Evolutionary conservation across 2,113 vertebrate genomes (phyloP).

Genomic region (Pungitius pungitius): DNA sequence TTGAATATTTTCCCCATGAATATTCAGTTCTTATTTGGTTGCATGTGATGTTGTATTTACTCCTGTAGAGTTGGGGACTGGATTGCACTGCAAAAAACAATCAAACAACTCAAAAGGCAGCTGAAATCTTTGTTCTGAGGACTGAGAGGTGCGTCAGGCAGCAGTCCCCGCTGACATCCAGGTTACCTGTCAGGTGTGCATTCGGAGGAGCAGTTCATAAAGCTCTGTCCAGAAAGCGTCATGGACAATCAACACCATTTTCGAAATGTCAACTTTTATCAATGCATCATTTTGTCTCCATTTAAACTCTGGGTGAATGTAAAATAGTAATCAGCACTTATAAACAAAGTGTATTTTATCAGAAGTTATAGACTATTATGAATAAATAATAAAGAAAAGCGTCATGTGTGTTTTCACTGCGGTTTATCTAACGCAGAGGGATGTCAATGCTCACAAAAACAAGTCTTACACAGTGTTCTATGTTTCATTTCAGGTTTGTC

Average conservation of each 20-base stretch:
- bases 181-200: constrained; percentile 26
- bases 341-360: constrained; percentile 85
- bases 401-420: constrained; percentile 6
- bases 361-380: constrained; percentile 72
- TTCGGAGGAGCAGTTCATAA: constrained; percentile 30
- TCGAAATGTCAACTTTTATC: constrained; percentile 44
- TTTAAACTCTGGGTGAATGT: constrained; percentile 82
- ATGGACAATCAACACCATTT: constrained; percentile 22
- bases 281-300: constrained; percentile 65
- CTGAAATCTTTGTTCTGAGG: constrained; percentile 57
- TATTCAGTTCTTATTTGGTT: constrained; percentile 28
- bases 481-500: not conserved
- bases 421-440: not conserved
- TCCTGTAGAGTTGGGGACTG: constrained; percentile 20
- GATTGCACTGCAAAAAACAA: constrained; percentile 31
- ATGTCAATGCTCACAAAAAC: not conserved
- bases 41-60: constrained; percentile 44
- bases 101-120: constrained; percentile 59
- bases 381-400: constrained; percentile 78
- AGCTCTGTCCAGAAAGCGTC: constrained; percentile 14
- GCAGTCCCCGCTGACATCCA: constrained; percentile 22
- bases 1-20: not conserved
- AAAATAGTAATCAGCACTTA: constrained; percentile 84
- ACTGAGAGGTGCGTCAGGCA: constrained; percentile 42
- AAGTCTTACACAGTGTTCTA: not conserved